Conservation (phyloP, 92 coral and sea anemone genomes). For the Chrysogorgia sp. region DNA sequence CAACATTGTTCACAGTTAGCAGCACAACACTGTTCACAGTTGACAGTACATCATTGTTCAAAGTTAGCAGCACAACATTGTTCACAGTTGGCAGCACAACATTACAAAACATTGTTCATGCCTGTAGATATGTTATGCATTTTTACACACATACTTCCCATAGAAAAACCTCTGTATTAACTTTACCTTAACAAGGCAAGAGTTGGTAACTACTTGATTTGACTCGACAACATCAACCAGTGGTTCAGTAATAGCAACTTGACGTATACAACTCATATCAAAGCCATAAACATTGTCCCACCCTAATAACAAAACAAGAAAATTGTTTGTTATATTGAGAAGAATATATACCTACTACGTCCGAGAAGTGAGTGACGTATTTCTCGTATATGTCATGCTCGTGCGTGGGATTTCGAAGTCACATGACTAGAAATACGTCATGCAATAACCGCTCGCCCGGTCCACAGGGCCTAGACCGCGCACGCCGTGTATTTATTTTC, state of each 20-base stretch:
- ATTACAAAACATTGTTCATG: constrained; percentile 58
- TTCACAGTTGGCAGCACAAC: too few species aligned
- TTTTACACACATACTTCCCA: background rate
- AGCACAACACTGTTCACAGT: too few species aligned
- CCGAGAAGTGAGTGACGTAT: too few species aligned
- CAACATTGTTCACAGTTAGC: too few species aligned
- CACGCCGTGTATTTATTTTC: too few species aligned
- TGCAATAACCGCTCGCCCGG: too few species aligned
- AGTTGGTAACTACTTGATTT: constrained; percentile 92
- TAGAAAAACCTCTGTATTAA: background rate
- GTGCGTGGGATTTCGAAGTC: too few species aligned
- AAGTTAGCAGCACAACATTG: too few species aligned
- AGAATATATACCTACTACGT: background rate
- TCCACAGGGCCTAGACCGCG: too few species aligned
- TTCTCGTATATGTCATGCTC: too few species aligned
- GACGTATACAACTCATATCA: constrained; percentile 96
- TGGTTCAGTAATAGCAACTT: constrained; percentile 93
- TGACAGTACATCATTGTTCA: too few species aligned
- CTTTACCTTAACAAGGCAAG: constrained; percentile 82
- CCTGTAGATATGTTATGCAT: constrained; percentile 23
- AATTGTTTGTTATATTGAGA: background rate
- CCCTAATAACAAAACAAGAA: constrained; percentile 60
- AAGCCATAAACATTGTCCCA: constrained; percentile 99
- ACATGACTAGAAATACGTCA: too few species aligned
- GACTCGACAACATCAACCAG: constrained; percentile 95